phyloP scores from a whole-genome alignment of 2,888 invertebrate genomes.

The Nomada ruficornis region DNA sequence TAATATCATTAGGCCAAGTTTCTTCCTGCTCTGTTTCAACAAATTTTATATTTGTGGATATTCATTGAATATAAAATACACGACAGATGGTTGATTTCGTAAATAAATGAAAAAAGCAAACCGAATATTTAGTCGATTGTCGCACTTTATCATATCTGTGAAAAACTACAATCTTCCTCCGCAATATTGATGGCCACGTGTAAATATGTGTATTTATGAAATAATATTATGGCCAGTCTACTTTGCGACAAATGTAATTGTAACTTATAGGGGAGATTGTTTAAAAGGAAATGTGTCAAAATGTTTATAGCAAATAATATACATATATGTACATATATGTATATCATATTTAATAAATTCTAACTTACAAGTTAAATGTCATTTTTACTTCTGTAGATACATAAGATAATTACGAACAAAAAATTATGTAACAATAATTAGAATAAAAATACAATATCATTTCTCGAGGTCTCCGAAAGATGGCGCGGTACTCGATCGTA shows the following conservation, averaged over 20 bases:
- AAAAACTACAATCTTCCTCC: slow-evolving; percentile 33
- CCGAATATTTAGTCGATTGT: neutral
- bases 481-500: neutral
- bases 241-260: slow-evolving; percentile 38
- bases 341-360: slow-evolving; percentile 73
- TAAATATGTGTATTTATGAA: slow-evolving; percentile 70
- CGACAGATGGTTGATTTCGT: slow-evolving; percentile 19
- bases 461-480: neutral
- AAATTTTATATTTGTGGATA: slow-evolving; percentile 44
- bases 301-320: slow-evolving; percentile 67
- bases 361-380: slow-evolving; percentile 49
- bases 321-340: slow-evolving; percentile 50
- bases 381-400: neutral
- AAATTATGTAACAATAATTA: neutral
- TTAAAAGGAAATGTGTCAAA: slow-evolving; percentile 55
- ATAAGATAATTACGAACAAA: neutral
- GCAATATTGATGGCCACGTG: slow-evolving; percentile 52
- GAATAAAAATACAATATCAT: neutral
- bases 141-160: slow-evolving; percentile 27
- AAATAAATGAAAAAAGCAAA: neutral
- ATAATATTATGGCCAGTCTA: slow-evolving; percentile 48
- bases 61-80: slow-evolving; percentile 28
- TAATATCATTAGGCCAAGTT: slow-evolving; percentile 9
- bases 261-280: slow-evolving; percentile 41
- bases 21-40: slow-evolving; percentile 18